These are phyloP conservation scores for Garra rufa DNA, from an alignment of 2,113 vertebrate genomes.

Conservation along the genomic window DNA sequence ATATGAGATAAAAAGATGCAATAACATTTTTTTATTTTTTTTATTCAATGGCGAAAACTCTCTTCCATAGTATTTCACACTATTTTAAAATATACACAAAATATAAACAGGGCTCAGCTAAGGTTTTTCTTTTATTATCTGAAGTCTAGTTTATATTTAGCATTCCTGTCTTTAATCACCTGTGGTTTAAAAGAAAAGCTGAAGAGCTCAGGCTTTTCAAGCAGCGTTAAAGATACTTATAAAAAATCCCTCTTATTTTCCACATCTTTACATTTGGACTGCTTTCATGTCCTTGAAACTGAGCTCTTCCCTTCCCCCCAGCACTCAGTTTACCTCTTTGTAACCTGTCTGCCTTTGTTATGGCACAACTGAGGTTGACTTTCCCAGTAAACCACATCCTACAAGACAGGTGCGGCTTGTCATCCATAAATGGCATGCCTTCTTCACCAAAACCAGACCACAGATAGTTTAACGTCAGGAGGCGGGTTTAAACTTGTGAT, in stretches of 20 bases:
- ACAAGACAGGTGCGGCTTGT: background rate
- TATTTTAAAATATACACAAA: background rate
- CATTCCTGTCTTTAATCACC: background rate
- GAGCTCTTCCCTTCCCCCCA: background rate
- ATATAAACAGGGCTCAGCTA: background rate
- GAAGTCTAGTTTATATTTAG: slow-evolving; percentile 1
- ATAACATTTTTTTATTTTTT: too few species aligned
- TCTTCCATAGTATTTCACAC: too few species aligned
- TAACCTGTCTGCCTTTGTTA: slow-evolving; percentile 11
- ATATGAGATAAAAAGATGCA: too few species aligned
- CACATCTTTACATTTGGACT: background rate
- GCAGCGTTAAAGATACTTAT: background rate
- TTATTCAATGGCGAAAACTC: too few species aligned
- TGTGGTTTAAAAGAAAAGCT: background rate
- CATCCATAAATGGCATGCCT: background rate
- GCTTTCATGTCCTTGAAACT: background rate
- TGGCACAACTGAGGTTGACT: background rate
- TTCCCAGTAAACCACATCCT: slow-evolving; percentile 16
- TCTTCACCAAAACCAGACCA: background rate
- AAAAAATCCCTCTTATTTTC: background rate
- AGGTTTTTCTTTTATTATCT: background rate
- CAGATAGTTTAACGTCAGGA: background rate
- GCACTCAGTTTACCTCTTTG: background rate
- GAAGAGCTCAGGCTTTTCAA: background rate
- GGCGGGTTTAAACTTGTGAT: slow-evolving; percentile 2